These are phyloP conservation scores for Rallus crepitans DNA, from an alignment of 2,797 vertebrate genomes.

Conservation along the genomic window DNA sequence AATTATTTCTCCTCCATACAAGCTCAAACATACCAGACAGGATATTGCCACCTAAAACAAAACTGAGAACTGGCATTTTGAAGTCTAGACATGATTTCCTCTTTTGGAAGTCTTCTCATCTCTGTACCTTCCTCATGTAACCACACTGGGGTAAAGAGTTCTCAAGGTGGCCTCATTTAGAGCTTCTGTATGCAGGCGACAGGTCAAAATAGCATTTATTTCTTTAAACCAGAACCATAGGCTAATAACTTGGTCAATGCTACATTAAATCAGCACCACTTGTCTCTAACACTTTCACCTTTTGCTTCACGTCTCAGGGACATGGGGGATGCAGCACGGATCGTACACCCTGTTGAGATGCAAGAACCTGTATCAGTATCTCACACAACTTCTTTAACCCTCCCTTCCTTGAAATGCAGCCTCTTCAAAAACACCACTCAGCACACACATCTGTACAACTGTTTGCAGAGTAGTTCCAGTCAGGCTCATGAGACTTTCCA, in stretches of 20 bases:
- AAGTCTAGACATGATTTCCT: conserved; percentile 71
- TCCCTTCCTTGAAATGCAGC: background rate
- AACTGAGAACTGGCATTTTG: conserved; percentile 68
- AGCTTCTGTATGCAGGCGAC: background rate
- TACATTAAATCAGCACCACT: background rate
- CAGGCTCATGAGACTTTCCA: background rate
- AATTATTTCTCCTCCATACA: conserved; percentile 19
- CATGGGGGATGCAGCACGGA: background rate
- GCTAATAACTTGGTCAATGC: background rate
- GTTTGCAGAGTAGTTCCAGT: background rate
- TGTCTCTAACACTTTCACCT: background rate
- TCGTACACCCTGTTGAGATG: background rate
- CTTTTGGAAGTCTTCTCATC: conserved; percentile 65
- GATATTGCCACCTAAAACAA: conserved; percentile 59
- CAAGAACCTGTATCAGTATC: background rate
- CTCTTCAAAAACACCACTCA: background rate
- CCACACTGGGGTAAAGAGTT: background rate
- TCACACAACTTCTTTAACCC: background rate
- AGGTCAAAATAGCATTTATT: background rate
- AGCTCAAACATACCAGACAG: conserved; percentile 44
- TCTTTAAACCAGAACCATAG: background rate
- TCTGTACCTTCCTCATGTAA: conserved; percentile 63
- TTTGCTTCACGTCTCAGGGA: background rate
- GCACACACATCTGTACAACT: background rate
- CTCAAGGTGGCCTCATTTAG: conserved; percentile 40